Conservation (phyloP, 2,888 invertebrate genomes). For the Gortyna flavago region DNA sequence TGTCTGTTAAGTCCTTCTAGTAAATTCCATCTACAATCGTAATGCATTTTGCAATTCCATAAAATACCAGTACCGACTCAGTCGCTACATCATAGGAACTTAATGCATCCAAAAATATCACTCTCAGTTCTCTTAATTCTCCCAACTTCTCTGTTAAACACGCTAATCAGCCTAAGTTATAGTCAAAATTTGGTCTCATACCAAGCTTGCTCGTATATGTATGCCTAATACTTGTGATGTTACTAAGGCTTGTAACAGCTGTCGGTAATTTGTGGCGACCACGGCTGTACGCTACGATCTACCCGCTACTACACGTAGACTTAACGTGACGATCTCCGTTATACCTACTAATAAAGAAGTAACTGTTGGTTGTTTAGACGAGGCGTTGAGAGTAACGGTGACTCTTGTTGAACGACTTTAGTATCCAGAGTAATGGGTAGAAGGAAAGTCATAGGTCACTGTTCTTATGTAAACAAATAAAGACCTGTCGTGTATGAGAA, state of each 20-base stretch:
- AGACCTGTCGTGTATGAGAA: neutral
- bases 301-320: conserved; percentile 23
- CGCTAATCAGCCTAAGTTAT: neutral
- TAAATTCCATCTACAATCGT: neutral
- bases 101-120: neutral
- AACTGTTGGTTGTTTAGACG: conserved; percentile 6
- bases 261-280: conserved; percentile 55
- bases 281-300: conserved; percentile 23
- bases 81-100: neutral
- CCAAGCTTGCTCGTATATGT: neutral
- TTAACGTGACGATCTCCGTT: conserved; percentile 36
- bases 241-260: conserved; percentile 50
- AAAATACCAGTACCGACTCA: neutral
- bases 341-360: conserved; percentile 41
- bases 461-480: neutral
- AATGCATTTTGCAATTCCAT: neutral
- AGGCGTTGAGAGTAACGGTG: conserved; percentile 3
- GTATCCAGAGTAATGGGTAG: neutral
- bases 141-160: neutral
- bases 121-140: neutral
- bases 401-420: conserved; percentile 19
- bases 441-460: conserved; percentile 5
- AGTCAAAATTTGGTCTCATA: conserved; percentile 22
- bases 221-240: conserved; percentile 21
- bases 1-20: neutral